Percentiles rank a stretch among this genome's conserved stretches.
These are phyloP conservation scores for Geotrupes spiniger DNA, from an alignment of 2,888 invertebrate genomes.

Conservation along the genomic window DNA sequence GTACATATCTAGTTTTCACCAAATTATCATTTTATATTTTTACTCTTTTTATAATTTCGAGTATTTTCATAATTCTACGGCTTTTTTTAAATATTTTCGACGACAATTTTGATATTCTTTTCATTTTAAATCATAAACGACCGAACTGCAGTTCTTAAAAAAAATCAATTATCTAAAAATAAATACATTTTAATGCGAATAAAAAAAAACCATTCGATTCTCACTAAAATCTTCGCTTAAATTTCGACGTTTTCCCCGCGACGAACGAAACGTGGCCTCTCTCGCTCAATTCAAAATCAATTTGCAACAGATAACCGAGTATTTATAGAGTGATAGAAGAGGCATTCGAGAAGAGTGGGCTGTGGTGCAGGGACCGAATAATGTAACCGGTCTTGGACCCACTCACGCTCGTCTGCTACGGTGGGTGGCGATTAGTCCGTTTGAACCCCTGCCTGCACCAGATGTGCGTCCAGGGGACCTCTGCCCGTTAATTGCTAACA, in stretches of 20 bases:
- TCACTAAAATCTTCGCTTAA: too few species aligned
- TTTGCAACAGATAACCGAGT: slow-evolving; percentile 15
- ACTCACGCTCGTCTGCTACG: slow-evolving; percentile 29
- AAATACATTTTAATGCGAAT: too few species aligned
- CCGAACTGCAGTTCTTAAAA: too few species aligned
- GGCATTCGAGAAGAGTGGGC: slow-evolving; percentile 8
- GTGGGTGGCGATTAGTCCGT: slow-evolving; percentile 25
- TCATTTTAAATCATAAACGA: too few species aligned
- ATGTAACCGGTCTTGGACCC: slow-evolving; percentile 33
- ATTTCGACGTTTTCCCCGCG: slow-evolving; percentile 3
- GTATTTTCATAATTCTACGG: too few species aligned
- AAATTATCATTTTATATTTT: too few species aligned
- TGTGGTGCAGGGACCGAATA: slow-evolving; percentile 31
- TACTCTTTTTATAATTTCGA: too few species aligned
- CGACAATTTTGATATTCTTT: too few species aligned
- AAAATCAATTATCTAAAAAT: too few species aligned
- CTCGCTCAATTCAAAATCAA: slow-evolving; percentile 16
- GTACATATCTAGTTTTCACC: too few species aligned
- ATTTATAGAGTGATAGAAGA: slow-evolving; percentile 22
- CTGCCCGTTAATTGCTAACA: slow-evolving; percentile 25
- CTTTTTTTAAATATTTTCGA: too few species aligned
- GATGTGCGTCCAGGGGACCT: slow-evolving; percentile 28
- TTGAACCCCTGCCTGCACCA: slow-evolving; percentile 28
- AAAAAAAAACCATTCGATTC: too few species aligned
- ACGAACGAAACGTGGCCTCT: background rate